phyloP scores from a whole-genome alignment of 2,888 invertebrate species.

The Trimorus sp. region DNA sequence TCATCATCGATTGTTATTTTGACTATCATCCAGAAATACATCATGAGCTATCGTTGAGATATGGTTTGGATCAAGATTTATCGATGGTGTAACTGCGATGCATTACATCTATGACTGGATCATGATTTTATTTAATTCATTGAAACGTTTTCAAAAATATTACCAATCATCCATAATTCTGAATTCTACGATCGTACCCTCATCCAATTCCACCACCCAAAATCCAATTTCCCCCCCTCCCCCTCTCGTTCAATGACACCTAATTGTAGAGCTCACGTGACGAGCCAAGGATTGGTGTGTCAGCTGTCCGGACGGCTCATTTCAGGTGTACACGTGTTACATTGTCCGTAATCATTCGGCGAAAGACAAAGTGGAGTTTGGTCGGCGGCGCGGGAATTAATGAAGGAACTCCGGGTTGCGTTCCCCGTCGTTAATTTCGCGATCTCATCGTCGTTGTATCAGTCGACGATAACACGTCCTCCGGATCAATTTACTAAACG shows the following conservation, averaged over 20 bases:
- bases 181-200: too few relatives aligned
- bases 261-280: conserved; percentile 18
- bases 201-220: too few relatives aligned
- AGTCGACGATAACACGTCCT: conserved; percentile 67
- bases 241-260: not conserved
- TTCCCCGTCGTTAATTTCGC: conserved; percentile 63
- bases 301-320: conserved; percentile 24
- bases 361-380: conserved; percentile 46
- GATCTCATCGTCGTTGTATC: conserved; percentile 63
- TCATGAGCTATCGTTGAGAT: too few relatives aligned
- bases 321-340: conserved; percentile 40
- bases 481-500: conserved; percentile 78
- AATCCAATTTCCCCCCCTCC: too few relatives aligned
- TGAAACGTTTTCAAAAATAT: too few relatives aligned
- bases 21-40: too few relatives aligned
- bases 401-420: conserved; percentile 53
- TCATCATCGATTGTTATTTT: too few relatives aligned
- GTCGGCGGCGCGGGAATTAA: conserved; percentile 44
- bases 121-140: too few relatives aligned
- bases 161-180: too few relatives aligned
- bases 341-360: conserved; percentile 28
- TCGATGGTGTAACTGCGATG: too few relatives aligned
- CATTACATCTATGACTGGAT: too few relatives aligned
- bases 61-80: too few relatives aligned
- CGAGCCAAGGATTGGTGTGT: conserved; percentile 14